A percentile compares a stretch with the other conserved stretches of the same genome.
Evolutionary conservation across 1,140 invertebrate genomes (phyloP).

Genomic region (Drosophila chauvacae): DNA sequence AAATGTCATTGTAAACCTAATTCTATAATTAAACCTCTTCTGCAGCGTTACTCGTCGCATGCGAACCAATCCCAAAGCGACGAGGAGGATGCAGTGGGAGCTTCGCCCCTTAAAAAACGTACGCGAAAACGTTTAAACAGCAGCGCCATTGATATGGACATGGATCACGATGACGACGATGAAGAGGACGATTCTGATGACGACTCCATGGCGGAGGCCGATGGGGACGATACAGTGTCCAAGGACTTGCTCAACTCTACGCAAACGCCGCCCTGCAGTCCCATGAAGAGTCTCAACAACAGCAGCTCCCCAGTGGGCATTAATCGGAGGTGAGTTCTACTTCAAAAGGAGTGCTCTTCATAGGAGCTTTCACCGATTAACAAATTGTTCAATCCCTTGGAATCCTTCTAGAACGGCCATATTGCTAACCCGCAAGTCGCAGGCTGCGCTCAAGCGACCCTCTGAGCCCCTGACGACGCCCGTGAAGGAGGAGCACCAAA

Average conservation of each 20-base stretch:
- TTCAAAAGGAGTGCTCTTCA: not conserved
- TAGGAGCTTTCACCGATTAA: not conserved
- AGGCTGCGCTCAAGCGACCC: constrained; percentile 85
- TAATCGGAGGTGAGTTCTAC: constrained; percentile 86
- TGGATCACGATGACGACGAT: constrained; percentile 59
- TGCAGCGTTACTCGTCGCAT: constrained; percentile 52
- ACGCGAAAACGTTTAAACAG: constrained; percentile 61
- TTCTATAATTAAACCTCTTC: not conserved
- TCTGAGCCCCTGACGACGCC: constrained; percentile 76
- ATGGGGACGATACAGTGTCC: constrained; percentile 56
- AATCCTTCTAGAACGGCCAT: constrained; percentile 89
- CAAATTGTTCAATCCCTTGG: not conserved
- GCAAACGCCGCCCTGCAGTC: constrained; percentile 83
- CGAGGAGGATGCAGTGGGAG: constrained; percentile 44
- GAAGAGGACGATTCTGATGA: constrained; percentile 81
- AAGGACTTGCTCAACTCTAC: constrained; percentile 64
- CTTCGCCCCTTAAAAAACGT: constrained; percentile 59
- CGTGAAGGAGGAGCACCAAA: constrained; percentile 84
- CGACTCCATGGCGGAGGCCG: constrained; percentile 82
- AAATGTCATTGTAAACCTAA: not conserved
- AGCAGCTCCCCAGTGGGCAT: constrained; percentile 87
- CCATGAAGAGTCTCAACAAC: constrained; percentile 79
- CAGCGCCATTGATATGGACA: constrained; percentile 83
- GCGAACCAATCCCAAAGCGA: constrained; percentile 59
- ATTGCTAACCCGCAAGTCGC: constrained; percentile 91